Evolutionary conservation across 1,140 invertebrate species (phyloP), one percentile per base, ranked within the genome.

Genomic region (Phenacoccus solenopsis): DNA sequence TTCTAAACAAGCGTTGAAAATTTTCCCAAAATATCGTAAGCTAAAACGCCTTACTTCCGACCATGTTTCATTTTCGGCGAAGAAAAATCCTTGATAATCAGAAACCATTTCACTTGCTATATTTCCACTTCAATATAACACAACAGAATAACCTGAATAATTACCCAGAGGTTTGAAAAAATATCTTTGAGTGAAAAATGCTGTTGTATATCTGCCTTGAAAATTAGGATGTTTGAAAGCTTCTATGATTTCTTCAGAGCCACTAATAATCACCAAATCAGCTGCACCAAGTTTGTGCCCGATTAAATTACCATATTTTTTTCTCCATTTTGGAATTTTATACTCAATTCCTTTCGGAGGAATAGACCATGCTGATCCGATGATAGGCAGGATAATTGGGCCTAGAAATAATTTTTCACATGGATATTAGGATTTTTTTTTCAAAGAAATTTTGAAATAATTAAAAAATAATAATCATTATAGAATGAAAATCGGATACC

Each of bases 231-330:
- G 59, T 22, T 64, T 64, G 4, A 64, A 27, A 24, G 20, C 59
- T 10, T 27, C 25, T 2, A 64, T 16, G 20, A 64, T 64, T 24
- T 64, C 59, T 9, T 64, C 10, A 24, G 10, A 24, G 22, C 22
- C 59, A 25, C 59, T 24, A 25, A 64, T 2, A 2, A 64, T 10
- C 2, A 64, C 59, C 25, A 64, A 64, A 3, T 64, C 13, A 5
- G 12, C 22, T 5, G 9, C 2, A 24, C 59, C 12, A 10, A 64
- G 13, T 64, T 64, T 64, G 16, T 64, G 59, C 12, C 59, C 59
- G 25, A 64, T 24, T 24, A 64, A 5, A 16, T 64, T 64, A 27
- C 59, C 59, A 27, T 64, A 64, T 64, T 64, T 64, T 25, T 64
- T 64, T 10, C 20, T 24, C 59, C 59, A 64, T 24, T 27, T 27